Evolutionary conservation across 1,140 invertebrate species (phyloP).

Genomic region (Hyles euphorbiae): DNA sequence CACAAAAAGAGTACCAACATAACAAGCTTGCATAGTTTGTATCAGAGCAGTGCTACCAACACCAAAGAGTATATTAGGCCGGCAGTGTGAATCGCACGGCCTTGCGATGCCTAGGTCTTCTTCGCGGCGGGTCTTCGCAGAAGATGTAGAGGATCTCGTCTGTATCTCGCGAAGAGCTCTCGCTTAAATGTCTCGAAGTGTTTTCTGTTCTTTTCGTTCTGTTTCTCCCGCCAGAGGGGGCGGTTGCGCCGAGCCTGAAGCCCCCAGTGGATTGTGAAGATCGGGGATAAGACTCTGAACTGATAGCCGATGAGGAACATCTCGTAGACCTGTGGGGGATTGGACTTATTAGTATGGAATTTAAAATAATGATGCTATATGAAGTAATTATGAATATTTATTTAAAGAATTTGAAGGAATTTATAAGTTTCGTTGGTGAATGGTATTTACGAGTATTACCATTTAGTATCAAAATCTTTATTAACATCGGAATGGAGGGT

Average conservation of each 20-base stretch:
- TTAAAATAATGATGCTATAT: no score
- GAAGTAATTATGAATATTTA: no score
- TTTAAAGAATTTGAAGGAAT: no score
- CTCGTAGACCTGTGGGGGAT: conserved; percentile 87
- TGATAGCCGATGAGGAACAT: conserved; percentile 93
- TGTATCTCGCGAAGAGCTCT: conserved; percentile 88
- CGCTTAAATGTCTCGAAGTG: conserved; percentile 90
- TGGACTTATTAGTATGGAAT: neutral
- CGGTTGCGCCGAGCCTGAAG: conserved; percentile 85
- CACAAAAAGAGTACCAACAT: neutral
- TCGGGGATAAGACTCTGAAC: conserved; percentile 91
- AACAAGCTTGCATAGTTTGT: conserved; percentile 3
- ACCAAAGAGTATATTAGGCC: conserved; percentile 37
- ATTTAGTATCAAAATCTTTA: no score
- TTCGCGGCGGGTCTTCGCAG: conserved; percentile 67
- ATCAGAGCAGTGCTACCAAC: conserved; percentile 23
- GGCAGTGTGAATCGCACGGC: conserved; percentile 47
- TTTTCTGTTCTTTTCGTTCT: conserved; percentile 88
- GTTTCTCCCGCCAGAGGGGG: conserved; percentile 89
- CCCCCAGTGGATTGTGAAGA: conserved; percentile 94
- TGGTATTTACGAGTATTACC: no score
- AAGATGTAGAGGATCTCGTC: conserved; percentile 80
- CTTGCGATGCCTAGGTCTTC: conserved; percentile 64
- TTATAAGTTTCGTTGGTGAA: no score
- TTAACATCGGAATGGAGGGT: no score